Evolutionary conservation across 2,113 vertebrate species (phyloP).

Genomic region (Thymallus thymallus): DNA sequence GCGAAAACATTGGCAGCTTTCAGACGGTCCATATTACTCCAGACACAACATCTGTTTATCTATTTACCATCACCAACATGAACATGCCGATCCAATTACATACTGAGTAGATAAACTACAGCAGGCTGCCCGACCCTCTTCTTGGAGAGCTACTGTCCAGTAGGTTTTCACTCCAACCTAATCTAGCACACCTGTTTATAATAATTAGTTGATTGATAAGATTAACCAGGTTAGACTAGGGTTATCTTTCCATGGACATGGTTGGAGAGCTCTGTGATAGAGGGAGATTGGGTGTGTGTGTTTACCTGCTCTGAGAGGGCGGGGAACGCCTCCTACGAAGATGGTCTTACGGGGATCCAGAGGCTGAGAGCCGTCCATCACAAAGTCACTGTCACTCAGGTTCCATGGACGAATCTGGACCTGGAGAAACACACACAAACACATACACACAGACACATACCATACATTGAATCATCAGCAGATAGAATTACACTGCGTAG

Average conservation of each 20-base stretch:
- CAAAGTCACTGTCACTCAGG: slow-evolving; percentile 95
- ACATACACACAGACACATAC: background rate
- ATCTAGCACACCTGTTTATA: too few relatives aligned
- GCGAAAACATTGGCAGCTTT: background rate
- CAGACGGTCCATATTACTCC: too few relatives aligned
- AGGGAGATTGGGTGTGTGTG: background rate
- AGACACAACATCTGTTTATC: slow-evolving; percentile 3
- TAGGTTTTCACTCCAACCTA: too few relatives aligned
- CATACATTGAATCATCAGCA: background rate
- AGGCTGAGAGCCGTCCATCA: slow-evolving; percentile 98
- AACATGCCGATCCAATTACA: background rate
- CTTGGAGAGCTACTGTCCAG: background rate
- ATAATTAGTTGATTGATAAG: too few relatives aligned
- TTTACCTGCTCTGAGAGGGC: slow-evolving; percentile 91
- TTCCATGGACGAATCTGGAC: slow-evolving; percentile 99
- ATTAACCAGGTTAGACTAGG: too few relatives aligned
- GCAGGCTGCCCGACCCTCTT: background rate
- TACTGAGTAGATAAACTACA: background rate
- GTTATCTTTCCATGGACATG: too few relatives aligned
- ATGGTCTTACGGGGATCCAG: slow-evolving; percentile 98
- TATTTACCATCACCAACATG: background rate
- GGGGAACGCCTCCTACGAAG: slow-evolving; percentile 96
- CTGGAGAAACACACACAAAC: slow-evolving; percentile 58
- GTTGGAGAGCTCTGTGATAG: too few relatives aligned
- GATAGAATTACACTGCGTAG: background rate